A percentile compares a stretch with the other conserved stretches of the same genome.
Conservation (phyloP, 2,797 vertebrate species). For the Eulemur mongoz region DNA sequence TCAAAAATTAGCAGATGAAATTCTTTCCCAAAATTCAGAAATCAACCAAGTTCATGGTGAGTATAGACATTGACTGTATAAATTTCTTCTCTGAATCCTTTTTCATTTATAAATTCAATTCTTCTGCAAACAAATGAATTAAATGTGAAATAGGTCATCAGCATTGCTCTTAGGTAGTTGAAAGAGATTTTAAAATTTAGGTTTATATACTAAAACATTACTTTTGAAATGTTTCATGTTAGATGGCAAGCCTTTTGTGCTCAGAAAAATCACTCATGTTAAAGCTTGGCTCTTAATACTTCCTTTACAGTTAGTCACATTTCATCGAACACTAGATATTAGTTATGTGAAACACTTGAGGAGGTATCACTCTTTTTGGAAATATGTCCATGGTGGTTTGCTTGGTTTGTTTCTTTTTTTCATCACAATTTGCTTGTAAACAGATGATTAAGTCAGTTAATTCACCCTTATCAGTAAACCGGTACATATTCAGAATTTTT, state of each 20-base stretch:
- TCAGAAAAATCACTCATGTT: conserved; percentile 6
- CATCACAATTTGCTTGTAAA: no score
- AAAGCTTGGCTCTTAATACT: background rate
- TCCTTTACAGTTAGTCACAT: background rate
- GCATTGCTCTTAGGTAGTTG: background rate
- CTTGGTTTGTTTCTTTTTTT: no score
- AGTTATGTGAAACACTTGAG: background rate
- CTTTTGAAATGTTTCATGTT: background rate
- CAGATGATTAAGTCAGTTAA: background rate
- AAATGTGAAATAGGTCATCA: conserved; percentile 17
- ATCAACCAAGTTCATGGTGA: conserved; percentile 99
- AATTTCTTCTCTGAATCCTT: conserved; percentile 30
- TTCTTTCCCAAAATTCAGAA: conserved; percentile 98
- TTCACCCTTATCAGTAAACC: conserved; percentile 17
- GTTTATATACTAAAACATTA: conserved; percentile 11
- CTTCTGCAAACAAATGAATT: conserved; percentile 40
- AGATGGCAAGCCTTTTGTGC: background rate
- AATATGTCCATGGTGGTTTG: no score
- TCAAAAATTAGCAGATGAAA: conserved; percentile 98
- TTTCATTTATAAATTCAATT: conserved; percentile 52
- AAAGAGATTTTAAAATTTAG: conserved; percentile 21
- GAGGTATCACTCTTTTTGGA: no score
- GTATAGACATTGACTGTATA: conserved; percentile 72
- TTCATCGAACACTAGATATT: background rate
- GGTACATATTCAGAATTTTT: background rate